These are phyloP conservation scores for Proteles cristata DNA, from an alignment of 2,113 vertebrate species.

Conservation along the genomic window DNA sequence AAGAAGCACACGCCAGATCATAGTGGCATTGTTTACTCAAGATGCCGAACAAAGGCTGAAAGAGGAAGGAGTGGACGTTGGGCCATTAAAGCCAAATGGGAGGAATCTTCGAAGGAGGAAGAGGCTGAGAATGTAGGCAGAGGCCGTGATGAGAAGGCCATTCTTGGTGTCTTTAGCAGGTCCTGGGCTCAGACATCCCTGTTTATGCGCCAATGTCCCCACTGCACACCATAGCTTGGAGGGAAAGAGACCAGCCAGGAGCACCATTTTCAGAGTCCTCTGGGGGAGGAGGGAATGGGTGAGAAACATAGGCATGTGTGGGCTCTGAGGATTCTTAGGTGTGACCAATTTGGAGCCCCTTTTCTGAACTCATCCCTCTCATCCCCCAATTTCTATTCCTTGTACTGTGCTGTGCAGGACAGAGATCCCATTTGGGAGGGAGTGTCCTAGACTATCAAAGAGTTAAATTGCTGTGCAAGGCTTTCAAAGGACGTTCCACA, in stretches of 20 bases:
- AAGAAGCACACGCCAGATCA: neutral
- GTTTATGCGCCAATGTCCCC: neutral
- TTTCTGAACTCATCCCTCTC: neutral
- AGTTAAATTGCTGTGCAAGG: neutral
- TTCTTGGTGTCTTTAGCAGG: neutral
- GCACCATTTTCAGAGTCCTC: neutral
- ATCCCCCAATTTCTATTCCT: no score
- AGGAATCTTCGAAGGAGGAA: slow-evolving; percentile 37
- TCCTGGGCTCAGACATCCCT: neutral
- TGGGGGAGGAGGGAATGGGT: neutral
- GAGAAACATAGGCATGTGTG: neutral
- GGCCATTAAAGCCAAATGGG: neutral
- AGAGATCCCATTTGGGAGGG: neutral
- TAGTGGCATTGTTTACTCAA: neutral
- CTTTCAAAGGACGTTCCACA: neutral
- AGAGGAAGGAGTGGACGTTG: neutral
- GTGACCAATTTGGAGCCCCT: neutral
- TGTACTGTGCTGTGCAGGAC: rapidly evolving
- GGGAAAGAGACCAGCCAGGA: neutral
- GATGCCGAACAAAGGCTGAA: neutral
- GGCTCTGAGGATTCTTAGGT: rapidly evolving
- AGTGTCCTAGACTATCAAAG: neutral
- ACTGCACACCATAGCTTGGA: neutral
- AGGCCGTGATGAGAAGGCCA: neutral
- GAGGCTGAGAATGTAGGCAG: neutral